phyloP scores from a whole-genome alignment of 35 echinoderm and acorn worm genomes.

The Lytechinus pictus region DNA sequence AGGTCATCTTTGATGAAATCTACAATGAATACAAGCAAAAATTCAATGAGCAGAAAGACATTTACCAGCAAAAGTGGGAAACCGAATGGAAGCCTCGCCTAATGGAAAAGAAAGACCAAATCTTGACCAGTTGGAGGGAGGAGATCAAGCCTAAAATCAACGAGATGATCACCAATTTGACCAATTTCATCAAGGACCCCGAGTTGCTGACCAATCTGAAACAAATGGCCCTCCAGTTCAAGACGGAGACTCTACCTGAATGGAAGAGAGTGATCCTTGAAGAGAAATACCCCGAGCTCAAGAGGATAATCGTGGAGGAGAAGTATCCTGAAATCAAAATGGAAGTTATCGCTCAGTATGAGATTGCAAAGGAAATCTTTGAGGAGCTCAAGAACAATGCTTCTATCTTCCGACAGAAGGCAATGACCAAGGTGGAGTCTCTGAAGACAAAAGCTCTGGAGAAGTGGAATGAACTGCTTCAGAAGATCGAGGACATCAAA shows the following conservation, averaged over 20 bases:
- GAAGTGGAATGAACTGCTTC: conserved; percentile 21
- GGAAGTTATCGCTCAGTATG: conserved; percentile 38
- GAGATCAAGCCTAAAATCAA: conserved; percentile 40
- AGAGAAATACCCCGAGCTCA: conserved; percentile 47
- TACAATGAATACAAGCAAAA: conserved; percentile 55
- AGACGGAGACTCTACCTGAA: background rate
- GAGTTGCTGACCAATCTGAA: conserved; percentile 41
- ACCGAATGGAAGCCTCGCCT: background rate
- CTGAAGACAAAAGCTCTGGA: conserved; percentile 21
- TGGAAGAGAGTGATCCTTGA: conserved; percentile 38
- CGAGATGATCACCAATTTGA: background rate
- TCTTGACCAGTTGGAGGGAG: background rate
- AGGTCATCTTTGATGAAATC: conserved; percentile 32
- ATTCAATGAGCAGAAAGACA: background rate
- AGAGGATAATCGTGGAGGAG: conserved; percentile 23
- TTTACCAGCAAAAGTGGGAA: background rate
- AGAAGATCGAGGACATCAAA: conserved; percentile 37
- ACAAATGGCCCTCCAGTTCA: background rate
- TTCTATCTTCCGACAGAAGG: conserved; percentile 13
- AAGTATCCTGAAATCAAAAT: conserved; percentile 52
- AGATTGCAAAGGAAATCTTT: conserved; percentile 39
- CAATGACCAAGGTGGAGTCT: background rate
- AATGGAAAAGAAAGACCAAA: background rate
- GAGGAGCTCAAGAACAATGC: conserved; percentile 59
- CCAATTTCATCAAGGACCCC: background rate